These are phyloP conservation scores for Cygnus atratus DNA, from an alignment of 2,113 vertebrate genomes.

Conservation along the genomic window DNA sequence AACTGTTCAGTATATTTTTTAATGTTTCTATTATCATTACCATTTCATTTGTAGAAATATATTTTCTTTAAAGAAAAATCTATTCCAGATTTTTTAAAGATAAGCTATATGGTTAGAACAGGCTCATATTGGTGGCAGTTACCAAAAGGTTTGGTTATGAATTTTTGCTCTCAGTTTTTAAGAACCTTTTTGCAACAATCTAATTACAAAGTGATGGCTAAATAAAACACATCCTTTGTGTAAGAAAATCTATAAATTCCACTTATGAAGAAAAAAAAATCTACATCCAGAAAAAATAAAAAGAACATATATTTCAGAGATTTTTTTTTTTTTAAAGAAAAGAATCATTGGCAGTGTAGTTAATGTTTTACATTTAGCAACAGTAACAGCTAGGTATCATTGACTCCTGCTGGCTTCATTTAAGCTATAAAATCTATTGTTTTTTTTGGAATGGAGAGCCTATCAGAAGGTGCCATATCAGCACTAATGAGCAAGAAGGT, in stretches of 20 bases:
- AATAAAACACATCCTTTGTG: background rate
- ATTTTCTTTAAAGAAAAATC: background rate
- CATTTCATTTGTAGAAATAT: background rate
- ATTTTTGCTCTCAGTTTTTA: background rate
- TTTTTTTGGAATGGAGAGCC: background rate
- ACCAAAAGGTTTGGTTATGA: background rate
- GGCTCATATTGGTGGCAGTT: background rate
- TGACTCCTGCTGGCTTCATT: background rate
- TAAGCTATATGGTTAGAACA: background rate
- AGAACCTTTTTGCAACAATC: background rate
- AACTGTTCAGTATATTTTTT: background rate
- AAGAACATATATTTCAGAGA: background rate
- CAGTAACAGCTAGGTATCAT: background rate
- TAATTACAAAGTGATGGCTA: background rate
- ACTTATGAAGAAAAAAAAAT: background rate
- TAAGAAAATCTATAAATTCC: background rate
- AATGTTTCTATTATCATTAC: background rate
- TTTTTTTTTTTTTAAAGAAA: too few species aligned
- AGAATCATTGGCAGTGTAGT: background rate
- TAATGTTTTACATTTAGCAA: background rate
- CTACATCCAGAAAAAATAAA: too few species aligned
- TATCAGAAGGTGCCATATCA: conserved; percentile 2
- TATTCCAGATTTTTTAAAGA: background rate
- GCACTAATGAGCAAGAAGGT: background rate
- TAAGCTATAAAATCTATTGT: background rate